Conservation (phyloP, 2,888 invertebrate genomes). For the Caradrina kadenii region DNA sequence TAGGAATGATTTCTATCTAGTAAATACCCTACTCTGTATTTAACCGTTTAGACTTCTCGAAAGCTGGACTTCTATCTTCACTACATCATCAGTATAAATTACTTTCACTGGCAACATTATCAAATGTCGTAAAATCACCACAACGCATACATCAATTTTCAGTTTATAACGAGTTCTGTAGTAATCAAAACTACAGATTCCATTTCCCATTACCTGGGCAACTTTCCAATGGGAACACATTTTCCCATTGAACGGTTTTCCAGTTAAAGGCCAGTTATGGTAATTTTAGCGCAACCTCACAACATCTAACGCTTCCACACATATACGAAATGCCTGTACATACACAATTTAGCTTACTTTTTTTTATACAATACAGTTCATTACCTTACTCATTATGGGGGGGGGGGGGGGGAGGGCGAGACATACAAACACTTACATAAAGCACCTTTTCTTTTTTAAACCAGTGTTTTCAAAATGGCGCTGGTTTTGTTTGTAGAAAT, state of each 20-base stretch:
- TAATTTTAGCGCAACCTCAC: conserved; percentile 8
- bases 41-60: conserved; percentile 14
- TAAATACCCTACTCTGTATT: conserved; percentile 30
- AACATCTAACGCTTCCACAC: conserved; percentile 21
- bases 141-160: background rate
- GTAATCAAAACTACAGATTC: background rate
- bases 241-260: background rate
- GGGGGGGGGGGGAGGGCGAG: conserved; percentile 44
- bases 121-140: conserved; percentile 19
- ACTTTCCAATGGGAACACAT: background rate
- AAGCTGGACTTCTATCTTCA: conserved; percentile 33
- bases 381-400: conserved; percentile 18
- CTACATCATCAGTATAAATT: conserved; percentile 27
- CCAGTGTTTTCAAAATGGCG: conserved; percentile 1
- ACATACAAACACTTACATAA: conserved; percentile 12
- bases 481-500: background rate
- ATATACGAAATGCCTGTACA: conserved; percentile 36
- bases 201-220: conserved; percentile 10
- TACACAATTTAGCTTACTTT: conserved; percentile 14
- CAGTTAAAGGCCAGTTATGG: background rate
- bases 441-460: conserved; percentile 21
- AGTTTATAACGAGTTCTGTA: background rate
- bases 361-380: conserved; percentile 19
- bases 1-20: conserved; percentile 53
- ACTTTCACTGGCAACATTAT: conserved; percentile 8